Conservation (phyloP, 2,888 invertebrate species). For the Eurytoma adleriae region DNA sequence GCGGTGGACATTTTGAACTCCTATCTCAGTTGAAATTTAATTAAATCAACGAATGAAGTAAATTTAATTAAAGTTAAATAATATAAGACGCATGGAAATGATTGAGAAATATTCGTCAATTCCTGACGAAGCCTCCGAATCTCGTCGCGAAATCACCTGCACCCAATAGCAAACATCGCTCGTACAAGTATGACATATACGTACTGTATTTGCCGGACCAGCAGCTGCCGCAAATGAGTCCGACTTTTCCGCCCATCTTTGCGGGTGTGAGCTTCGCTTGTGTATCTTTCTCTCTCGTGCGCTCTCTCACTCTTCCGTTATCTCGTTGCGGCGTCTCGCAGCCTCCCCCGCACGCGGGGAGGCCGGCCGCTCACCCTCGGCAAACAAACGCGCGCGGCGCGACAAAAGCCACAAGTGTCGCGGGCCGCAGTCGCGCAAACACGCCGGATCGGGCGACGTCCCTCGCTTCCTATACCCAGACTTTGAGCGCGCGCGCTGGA, state of each 20-base stretch:
- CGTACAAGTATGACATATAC: conserved; percentile 58
- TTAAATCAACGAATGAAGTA: too few species aligned
- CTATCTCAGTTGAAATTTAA: too few species aligned
- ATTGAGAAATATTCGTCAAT: too few species aligned
- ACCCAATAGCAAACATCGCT: too few species aligned
- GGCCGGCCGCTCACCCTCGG: background rate
- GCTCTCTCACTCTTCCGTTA: background rate
- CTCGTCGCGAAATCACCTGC: too few species aligned
- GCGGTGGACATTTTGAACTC: too few species aligned
- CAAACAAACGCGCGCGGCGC: conserved; percentile 10
- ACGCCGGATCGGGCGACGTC: background rate
- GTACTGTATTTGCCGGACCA: conserved; percentile 74
- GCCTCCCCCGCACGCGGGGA: background rate
- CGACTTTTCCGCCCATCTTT: conserved; percentile 75
- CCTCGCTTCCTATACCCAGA: background rate
- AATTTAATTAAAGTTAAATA: too few species aligned
- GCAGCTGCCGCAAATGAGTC: conserved; percentile 74
- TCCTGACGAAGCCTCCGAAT: too few species aligned
- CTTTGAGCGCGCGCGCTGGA: background rate
- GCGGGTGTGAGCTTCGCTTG: background rate
- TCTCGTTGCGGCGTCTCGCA: background rate
- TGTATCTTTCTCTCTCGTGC: background rate
- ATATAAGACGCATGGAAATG: too few species aligned
- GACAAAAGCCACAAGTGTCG: conserved; percentile 43
- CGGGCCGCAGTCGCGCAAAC: conserved; percentile 28